A percentile compares a stretch with the other conserved stretches of the same genome.
These are phyloP conservation scores for Chelonus formosanus DNA, from an alignment of 2,888 invertebrate species.

Conservation along the genomic window DNA sequence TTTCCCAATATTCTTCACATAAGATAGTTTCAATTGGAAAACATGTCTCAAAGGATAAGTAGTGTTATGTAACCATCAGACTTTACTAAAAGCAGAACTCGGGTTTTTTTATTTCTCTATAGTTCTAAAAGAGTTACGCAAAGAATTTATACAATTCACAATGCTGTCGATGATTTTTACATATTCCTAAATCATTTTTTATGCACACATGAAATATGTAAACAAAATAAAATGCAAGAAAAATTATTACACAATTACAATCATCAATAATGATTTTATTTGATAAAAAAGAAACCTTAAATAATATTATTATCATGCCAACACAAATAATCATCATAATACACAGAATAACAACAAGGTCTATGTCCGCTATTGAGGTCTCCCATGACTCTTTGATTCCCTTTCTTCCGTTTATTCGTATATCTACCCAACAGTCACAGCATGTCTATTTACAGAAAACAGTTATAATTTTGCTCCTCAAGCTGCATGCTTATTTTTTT, in stretches of 20 bases:
- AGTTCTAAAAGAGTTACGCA: too few species aligned
- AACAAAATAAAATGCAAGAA: neutral
- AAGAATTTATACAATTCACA: too few species aligned
- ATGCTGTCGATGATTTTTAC: too few species aligned
- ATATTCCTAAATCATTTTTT: too few species aligned
- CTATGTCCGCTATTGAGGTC: conserved; percentile 51
- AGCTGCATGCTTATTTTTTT: too few species aligned
- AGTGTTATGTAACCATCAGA: too few species aligned
- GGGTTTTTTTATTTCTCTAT: too few species aligned
- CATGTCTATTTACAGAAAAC: conserved; percentile 21
- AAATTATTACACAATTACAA: conserved; percentile 4
- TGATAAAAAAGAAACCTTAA: conserved; percentile 7
- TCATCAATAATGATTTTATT: conserved; percentile 1
- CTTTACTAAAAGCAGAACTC: too few species aligned
- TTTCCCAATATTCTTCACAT: too few species aligned
- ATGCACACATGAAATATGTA: neutral
- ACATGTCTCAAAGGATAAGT: too few species aligned
- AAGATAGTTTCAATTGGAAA: too few species aligned
- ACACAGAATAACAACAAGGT: conserved; percentile 38
- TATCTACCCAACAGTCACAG: conserved; percentile 26
- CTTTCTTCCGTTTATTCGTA: conserved; percentile 36
- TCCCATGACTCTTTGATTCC: conserved; percentile 43
- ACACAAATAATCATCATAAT: neutral
- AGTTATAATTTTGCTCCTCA: too few species aligned
- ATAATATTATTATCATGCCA: neutral